These are phyloP conservation scores for Gasterosteus nipponicus DNA, from an alignment of 2,113 vertebrate genomes.

Conservation along the genomic window DNA sequence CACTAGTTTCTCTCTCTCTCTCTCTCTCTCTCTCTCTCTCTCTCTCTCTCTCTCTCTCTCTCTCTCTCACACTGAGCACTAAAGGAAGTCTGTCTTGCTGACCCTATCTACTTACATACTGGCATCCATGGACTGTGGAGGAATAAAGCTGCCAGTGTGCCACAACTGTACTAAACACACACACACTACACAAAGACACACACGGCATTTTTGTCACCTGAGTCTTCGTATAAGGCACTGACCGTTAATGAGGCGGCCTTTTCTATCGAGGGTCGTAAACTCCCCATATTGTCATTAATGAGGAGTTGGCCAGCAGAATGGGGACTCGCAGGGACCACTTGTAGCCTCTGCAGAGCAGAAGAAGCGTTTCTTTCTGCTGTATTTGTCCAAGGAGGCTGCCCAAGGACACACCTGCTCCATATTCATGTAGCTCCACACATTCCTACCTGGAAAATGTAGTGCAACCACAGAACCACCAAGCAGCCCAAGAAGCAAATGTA, in stretches of 20 bases:
- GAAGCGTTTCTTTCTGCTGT: not conserved
- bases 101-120: constrained; percentile 49
- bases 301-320: not conserved
- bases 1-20: constrained; percentile 2
- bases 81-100: constrained; percentile 53
- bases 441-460: not conserved
- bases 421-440: not conserved
- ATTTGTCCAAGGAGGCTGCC: not conserved
- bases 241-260: not conserved
- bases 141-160: constrained; percentile 63
- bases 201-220: not conserved
- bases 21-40: not conserved
- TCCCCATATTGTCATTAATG: not conserved
- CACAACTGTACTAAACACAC: not conserved
- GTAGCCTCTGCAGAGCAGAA: not conserved
- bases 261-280: not conserved
- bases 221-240: not conserved
- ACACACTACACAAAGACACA: not conserved
- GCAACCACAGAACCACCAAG: not conserved
- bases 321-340: not conserved
- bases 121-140: constrained; percentile 49
- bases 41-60: too few relatives aligned
- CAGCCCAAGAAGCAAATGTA: not conserved
- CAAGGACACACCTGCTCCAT: not conserved
- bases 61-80: constrained; percentile 33